Base-by-base conservation (phyloP, 2,113 vertebrate species). In the Zosterops borbonicus region DNA sequence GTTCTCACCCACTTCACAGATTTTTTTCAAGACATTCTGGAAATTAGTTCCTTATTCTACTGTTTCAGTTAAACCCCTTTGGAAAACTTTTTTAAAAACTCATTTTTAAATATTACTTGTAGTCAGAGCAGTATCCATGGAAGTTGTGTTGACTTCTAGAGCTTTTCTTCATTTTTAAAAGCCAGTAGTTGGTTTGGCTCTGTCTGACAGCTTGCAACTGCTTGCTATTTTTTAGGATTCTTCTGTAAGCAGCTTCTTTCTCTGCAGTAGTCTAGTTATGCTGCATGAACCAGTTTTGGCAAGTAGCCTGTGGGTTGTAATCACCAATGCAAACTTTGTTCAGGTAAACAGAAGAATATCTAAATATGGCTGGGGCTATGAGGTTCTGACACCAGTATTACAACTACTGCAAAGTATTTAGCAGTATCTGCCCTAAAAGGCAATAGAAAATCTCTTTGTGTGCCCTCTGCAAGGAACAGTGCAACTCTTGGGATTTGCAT, bases 401-500 rank as follows among this genome's bases (percentile, higher is more conserved):
- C 31, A 42, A 19, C 8, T 39, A 8, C 55, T 65, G 80, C 9
- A 18, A 77, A 23, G 20, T 42, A 28, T 85, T 87, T 46, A 74
- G 35, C 27, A 82, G 29, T 35, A 35, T 35, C 35, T 29, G 18
- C 11, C 22, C 25, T 37, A 56, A 84, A 50, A 35, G 31, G 24
- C 33, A 60, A 53, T 5, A 9, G 17, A 37, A 87, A 90, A 52
- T 20, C 17, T 44, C 52, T 33, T 25, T 5, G 9, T 17, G 16
- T 60, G 33, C 5, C 2, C 11, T 53, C 59, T 46, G 52, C 4
- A 24, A 27, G 55, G 35, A 41, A 6, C 20, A 14, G 33, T 16
- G 24, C 28, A 14, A 4, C 1, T 52, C 20, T 2, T 5, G 20
- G 44, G 39, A 13, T 49, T 69, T 11, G 0, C 13, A 14, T 14